Evolutionary conservation across 2,888 invertebrate species (phyloP).

Genomic region (Lepidocyrtoides sp.): DNA sequence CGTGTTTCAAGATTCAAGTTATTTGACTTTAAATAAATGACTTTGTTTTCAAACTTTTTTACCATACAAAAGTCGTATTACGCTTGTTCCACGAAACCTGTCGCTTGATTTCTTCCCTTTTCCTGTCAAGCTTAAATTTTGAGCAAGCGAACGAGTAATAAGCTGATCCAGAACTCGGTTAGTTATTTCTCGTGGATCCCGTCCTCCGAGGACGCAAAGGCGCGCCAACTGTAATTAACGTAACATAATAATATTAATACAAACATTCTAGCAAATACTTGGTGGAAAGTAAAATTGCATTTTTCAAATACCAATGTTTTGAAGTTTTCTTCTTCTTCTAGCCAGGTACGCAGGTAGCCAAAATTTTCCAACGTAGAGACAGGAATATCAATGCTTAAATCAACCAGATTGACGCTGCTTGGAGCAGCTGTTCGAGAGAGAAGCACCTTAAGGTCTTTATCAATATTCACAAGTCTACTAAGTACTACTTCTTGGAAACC

Average conservation of each 20-base stretch:
- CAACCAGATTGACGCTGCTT: background rate
- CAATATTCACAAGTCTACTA: background rate
- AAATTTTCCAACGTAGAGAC: background rate
- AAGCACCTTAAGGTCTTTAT: background rate
- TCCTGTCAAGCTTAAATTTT: background rate
- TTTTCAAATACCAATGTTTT: background rate
- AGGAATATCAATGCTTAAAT: background rate
- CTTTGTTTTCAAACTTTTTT: too few relatives aligned
- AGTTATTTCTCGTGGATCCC: background rate
- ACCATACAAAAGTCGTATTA: background rate
- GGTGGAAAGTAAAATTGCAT: background rate
- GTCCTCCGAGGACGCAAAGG: background rate
- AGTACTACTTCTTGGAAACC: constrained; percentile 20
- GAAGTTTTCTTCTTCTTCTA: background rate
- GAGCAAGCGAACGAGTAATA: background rate
- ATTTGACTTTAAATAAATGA: too few relatives aligned
- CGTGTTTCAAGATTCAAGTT: too few relatives aligned
- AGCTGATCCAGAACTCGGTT: background rate
- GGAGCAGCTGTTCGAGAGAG: background rate
- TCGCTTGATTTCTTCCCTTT: background rate
- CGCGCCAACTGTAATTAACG: background rate
- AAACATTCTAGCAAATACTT: too few relatives aligned
- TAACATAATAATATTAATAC: too few relatives aligned
- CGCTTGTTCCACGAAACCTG: background rate
- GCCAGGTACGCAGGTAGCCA: background rate